Conservation (phyloP, 2,113 vertebrate genomes). For the Scortum barcoo region DNA sequence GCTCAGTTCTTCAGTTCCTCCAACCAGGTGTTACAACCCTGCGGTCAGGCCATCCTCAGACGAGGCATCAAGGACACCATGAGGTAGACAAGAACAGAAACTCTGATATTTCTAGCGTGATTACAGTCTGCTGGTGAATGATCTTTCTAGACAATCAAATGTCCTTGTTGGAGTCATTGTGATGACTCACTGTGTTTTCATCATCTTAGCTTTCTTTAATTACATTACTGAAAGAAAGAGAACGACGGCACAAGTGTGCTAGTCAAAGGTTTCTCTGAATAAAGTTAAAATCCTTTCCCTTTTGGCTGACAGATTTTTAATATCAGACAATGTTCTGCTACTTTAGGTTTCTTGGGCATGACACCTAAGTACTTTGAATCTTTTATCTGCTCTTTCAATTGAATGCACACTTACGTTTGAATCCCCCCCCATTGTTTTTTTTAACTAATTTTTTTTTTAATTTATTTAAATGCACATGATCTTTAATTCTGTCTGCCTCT, state of each 20-base stretch:
- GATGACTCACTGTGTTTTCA: constrained; percentile 34
- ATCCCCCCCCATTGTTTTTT: too few species aligned
- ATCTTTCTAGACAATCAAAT: neutral
- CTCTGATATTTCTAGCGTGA: neutral
- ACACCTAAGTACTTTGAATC: neutral
- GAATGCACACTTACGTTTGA: neutral
- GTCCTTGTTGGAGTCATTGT: neutral
- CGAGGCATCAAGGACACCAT: constrained; percentile 96
- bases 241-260: neutral
- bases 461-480: neutral
- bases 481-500: neutral
- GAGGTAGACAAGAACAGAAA: constrained; percentile 84
- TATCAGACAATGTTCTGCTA: neutral
- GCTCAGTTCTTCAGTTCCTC: constrained; percentile 91
- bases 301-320: neutral
- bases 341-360: neutral
- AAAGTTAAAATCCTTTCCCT: neutral
- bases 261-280: neutral
- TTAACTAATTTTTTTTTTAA: too few species aligned
- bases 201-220: constrained; percentile 7
- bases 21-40: constrained; percentile 71
- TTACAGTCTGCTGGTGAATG: constrained; percentile 9
- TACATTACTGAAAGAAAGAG: constrained; percentile 12
- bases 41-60: constrained; percentile 85
- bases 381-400: neutral